A percentile compares a stretch with the other conserved stretches of the same genome.
Evolutionary conservation across 2,797 vertebrate species (phyloP).

Genomic region (Cebuella pygmaea): DNA sequence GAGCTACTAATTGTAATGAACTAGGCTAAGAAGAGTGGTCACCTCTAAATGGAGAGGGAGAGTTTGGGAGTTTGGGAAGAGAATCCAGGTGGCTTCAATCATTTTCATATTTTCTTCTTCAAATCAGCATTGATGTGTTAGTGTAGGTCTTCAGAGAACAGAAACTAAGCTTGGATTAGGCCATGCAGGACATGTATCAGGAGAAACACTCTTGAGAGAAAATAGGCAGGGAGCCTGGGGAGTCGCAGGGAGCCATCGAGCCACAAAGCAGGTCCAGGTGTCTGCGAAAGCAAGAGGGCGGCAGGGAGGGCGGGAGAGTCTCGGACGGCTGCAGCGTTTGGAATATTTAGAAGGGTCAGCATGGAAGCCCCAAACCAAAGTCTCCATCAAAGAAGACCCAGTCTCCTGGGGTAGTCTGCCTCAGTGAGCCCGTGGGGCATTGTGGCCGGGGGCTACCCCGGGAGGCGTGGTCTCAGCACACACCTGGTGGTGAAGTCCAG

Average conservation of each 20-base stretch:
- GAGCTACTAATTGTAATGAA: background rate
- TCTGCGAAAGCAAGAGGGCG: background rate
- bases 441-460: background rate
- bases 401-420: background rate
- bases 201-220: background rate
- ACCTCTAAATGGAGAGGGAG: no score
- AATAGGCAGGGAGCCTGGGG: background rate
- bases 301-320: rapidly evolving
- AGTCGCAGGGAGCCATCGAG: rapidly evolving
- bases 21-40: background rate
- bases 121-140: no score
- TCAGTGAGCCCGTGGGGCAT: background rate
- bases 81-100: background rate
- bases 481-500: background rate
- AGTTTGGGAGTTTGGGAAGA: background rate
- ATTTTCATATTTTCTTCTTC: background rate
- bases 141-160: background rate
- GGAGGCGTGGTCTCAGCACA: background rate
- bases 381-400: background rate
- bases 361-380: background rate
- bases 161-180: background rate
- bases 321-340: background rate
- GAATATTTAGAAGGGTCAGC: background rate
- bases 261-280: no score
- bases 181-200: rapidly evolving